Conservation (phyloP, 2,888 invertebrate species). For the Sipha maydis region DNA sequence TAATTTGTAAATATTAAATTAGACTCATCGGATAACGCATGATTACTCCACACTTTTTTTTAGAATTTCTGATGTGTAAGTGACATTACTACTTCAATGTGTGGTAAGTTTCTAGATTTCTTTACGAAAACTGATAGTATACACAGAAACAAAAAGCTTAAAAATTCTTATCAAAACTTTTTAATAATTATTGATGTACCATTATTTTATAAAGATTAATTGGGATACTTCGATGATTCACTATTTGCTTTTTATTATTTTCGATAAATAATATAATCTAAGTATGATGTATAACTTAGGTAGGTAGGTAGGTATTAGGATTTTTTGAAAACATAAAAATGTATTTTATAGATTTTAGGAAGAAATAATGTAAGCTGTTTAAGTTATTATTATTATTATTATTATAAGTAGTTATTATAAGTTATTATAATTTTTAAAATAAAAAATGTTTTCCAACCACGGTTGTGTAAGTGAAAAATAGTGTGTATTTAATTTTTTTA, state of each 20-base stretch:
- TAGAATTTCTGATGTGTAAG: background rate
- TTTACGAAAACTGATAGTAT: background rate
- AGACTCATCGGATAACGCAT: background rate
- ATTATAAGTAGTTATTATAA: too few species aligned
- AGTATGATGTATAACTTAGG: too few species aligned
- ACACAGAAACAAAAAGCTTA: too few species aligned
- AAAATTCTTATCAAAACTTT: too few species aligned
- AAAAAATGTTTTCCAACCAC: too few species aligned
- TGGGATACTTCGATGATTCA: too few species aligned
- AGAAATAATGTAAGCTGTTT: background rate
- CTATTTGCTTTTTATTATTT: too few species aligned
- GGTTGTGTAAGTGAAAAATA: background rate
- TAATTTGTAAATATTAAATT: background rate
- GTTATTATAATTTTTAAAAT: too few species aligned
- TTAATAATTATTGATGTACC: too few species aligned
- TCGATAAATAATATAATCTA: too few species aligned
- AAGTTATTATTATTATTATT: background rate
- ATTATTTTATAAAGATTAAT: too few species aligned
- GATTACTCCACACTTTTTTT: slow-evolving; percentile 8
- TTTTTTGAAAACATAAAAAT: background rate
- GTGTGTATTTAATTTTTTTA: background rate
- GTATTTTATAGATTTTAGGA: background rate
- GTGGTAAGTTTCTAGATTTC: background rate
- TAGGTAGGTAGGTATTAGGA: too few species aligned
- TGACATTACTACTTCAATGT: background rate